Conservation (phyloP, 1,140 invertebrate genomes). For the Copidosoma floridanum region DNA sequence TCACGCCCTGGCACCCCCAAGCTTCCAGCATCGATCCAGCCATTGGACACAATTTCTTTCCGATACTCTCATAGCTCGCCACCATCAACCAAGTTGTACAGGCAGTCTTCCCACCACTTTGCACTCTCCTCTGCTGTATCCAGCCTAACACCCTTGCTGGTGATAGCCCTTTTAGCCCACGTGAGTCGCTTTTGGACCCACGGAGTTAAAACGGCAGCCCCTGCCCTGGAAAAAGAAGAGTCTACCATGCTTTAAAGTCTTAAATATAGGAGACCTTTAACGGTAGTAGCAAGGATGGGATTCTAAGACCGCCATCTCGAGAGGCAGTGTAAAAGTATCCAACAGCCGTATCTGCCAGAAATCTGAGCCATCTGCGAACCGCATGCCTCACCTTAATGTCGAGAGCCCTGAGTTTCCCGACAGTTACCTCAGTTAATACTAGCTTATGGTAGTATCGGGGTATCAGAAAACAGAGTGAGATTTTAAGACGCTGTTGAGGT, state of each 20-base stretch:
- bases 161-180: background rate
- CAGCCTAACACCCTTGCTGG: background rate
- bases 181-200: background rate
- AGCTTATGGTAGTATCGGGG: background rate
- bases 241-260: too few species aligned
- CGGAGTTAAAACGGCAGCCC: too few species aligned
- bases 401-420: background rate
- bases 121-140: background rate
- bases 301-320: background rate
- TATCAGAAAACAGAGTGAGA: background rate
- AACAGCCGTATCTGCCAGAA: background rate
- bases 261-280: too few species aligned
- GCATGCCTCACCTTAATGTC: background rate
- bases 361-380: background rate
- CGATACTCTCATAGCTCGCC: background rate
- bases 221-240: too few species aligned
- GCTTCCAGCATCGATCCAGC: background rate
- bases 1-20: slow-evolving; percentile 12
- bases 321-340: background rate
- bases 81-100: slow-evolving; percentile 1
- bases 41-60: background rate
- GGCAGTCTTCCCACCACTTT: background rate
- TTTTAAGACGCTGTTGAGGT: slow-evolving; percentile 27
- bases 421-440: background rate
- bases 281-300: background rate